Percentiles rank a stretch among this genome's conserved stretches.
Evolutionary conservation across 2,113 vertebrate genomes (phyloP).

Genomic region (Gavia stellata): DNA sequence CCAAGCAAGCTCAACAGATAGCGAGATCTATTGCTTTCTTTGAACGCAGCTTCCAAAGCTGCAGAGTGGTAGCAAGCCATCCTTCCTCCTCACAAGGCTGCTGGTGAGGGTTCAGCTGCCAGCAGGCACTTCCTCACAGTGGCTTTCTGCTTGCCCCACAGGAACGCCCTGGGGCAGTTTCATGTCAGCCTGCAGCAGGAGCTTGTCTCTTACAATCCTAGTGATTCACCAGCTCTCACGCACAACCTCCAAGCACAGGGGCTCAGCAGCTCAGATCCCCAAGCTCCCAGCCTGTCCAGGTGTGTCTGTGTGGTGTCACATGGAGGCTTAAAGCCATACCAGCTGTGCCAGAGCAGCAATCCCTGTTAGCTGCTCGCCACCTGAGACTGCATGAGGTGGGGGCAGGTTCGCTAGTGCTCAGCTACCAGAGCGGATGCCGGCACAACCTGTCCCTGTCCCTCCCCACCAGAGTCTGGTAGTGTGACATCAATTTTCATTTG

Average conservation of each 20-base stretch:
- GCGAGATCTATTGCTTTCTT: not conserved
- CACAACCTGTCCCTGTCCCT: not conserved
- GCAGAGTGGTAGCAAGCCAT: not conserved
- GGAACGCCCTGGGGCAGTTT: not conserved
- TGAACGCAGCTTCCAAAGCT: not conserved
- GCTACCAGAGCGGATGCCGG: not conserved
- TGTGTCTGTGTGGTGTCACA: not conserved
- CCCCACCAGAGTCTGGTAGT: not conserved
- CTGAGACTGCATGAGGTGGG: not conserved
- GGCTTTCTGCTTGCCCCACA: not conserved
- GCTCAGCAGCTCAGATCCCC: not conserved
- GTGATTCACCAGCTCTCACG: not conserved
- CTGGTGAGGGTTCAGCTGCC: not conserved
- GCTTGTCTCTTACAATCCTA: not conserved
- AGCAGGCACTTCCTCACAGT: not conserved
- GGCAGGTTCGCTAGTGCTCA: not conserved
- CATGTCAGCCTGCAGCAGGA: not conserved
- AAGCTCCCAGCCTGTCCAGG: not conserved
- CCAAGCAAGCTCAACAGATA: not conserved
- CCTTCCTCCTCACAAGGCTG: not conserved
- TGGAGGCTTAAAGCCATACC: not conserved
- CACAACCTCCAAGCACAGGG: not conserved
- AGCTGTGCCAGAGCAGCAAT: not conserved
- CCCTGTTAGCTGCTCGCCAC: not conserved
- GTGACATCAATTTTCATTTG: not conserved